These are phyloP conservation scores for Osmerus eperlanus DNA, from an alignment of 2,113 vertebrate species.

Conservation along the genomic window DNA sequence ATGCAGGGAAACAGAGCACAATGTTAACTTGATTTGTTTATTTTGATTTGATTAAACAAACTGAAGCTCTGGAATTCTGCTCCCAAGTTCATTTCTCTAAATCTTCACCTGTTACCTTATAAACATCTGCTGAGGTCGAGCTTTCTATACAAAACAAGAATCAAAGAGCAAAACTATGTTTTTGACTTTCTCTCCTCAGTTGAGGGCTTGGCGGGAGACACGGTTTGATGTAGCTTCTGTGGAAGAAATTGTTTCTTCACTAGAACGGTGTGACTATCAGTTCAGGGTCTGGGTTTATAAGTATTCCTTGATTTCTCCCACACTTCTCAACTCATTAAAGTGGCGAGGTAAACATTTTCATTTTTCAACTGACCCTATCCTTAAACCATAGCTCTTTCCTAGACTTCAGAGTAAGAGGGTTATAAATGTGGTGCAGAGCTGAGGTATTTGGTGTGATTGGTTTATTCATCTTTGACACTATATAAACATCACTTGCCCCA, in stretches of 20 bases:
- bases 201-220: too few species aligned
- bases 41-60: background rate
- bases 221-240: too few species aligned
- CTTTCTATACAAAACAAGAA: background rate
- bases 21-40: constrained; percentile 35
- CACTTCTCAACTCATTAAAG: too few species aligned
- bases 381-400: background rate
- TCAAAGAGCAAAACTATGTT: too few species aligned
- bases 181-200: too few species aligned
- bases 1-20: constrained; percentile 45
- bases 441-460: constrained; percentile 15
- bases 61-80: background rate
- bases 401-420: background rate
- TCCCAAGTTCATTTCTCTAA: background rate
- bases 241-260: too few species aligned
- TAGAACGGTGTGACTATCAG: too few species aligned
- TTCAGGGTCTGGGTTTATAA: too few species aligned
- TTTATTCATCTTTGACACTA: constrained; percentile 28
- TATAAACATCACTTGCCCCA: constrained; percentile 23
- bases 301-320: too few species aligned
- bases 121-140: background rate
- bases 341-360: too few species aligned
- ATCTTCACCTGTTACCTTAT: background rate
- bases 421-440: background rate
- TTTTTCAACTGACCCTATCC: background rate